Conservation (phyloP, 2,113 vertebrate species). For the Damaliscus lunatus region DNA sequence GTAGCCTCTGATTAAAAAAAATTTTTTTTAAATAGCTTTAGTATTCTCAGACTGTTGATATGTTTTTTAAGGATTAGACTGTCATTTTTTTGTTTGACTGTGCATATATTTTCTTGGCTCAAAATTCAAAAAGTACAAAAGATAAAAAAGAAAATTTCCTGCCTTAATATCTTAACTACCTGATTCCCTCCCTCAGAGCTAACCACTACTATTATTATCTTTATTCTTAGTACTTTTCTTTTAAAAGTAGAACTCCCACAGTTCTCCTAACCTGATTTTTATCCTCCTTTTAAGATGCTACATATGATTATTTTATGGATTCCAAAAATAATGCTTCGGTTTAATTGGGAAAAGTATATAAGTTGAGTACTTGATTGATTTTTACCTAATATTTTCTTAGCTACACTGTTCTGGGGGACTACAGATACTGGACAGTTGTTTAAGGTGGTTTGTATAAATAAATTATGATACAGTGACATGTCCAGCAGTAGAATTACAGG, state of each 20-base stretch:
- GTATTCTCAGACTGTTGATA: not conserved
- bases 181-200: not conserved
- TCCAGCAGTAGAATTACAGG: not conserved
- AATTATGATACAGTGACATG: not conserved
- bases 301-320: not conserved
- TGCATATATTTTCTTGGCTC: not conserved
- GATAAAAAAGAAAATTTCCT: not conserved
- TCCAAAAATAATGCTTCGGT: not conserved
- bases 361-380: not conserved
- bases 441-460: not conserved
- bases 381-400: not conserved
- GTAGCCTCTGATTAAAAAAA: not conserved
- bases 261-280: not conserved
- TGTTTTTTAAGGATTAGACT: not conserved
- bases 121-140: not conserved
- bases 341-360: not conserved
- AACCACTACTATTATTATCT: not conserved
- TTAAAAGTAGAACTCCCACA: not conserved
- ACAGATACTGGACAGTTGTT: not conserved
- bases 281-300: not conserved
- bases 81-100: not conserved
- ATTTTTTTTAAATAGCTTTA: not conserved
- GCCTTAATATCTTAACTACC: not conserved
- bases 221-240: not conserved
- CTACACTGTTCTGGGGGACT: not conserved